phyloP scores from a whole-genome alignment of 2,797 vertebrate genomes.

The Sebastes flavidus region DNA sequence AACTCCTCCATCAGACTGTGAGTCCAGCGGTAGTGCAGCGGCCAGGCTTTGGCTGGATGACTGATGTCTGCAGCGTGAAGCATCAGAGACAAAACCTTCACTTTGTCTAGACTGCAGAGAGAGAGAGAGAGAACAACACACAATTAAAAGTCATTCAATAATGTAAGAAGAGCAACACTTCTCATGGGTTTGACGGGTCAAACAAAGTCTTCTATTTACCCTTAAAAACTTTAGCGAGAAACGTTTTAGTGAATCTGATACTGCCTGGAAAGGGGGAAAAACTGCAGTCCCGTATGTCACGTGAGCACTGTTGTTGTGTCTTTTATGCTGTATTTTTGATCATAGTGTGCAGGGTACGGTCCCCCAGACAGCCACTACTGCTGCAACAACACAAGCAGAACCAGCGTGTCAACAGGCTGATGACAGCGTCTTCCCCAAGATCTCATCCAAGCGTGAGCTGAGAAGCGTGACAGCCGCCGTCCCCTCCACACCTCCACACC shows the following conservation, averaged over 20 bases:
- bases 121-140: not conserved
- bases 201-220: not conserved
- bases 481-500: not conserved
- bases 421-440: constrained; percentile 34
- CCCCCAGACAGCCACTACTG: not conserved
- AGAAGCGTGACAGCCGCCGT: constrained; percentile 13
- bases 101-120: constrained; percentile 91
- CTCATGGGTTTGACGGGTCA: not conserved
- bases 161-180: not conserved
- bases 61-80: constrained; percentile 99
- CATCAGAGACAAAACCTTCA: constrained; percentile 96
- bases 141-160: not conserved
- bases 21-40: constrained; percentile 95
- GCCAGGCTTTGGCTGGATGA: constrained; percentile 96
- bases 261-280: not conserved
- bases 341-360: not conserved
- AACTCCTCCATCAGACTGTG: constrained; percentile 99
- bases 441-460: constrained; percentile 35
- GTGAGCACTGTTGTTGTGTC: not conserved
- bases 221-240: not conserved
- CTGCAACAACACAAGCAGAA: constrained; percentile 29
- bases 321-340: constrained; percentile 13
- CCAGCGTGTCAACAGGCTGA: constrained; percentile 11
- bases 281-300: not conserved
- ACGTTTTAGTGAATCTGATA: not conserved